Evolutionary conservation across 2,888 invertebrate species (phyloP), one percentile per base, ranked within the genome.

Genomic region (Dione juno): DNA sequence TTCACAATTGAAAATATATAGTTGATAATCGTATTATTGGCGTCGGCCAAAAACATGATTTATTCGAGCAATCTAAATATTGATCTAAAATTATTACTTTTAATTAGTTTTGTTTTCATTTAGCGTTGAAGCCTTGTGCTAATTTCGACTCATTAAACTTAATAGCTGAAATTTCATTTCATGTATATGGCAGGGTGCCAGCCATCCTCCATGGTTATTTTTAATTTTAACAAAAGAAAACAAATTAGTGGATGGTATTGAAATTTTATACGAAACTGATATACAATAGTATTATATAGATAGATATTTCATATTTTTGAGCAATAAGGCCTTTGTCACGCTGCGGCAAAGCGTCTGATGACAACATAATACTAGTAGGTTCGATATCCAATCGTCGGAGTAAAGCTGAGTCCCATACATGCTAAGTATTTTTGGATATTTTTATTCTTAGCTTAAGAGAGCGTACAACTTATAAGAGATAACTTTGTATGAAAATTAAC

Each of bases 101-200:
- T 69, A 71, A 74, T 73, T 74, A 71, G n/a, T 74, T 74, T 69
- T 74, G 66, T 69, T 66, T 67, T 74, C 71, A 50, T 61, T 68
- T 48, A 58, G 43, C 50, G 28, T 65, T 58, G 40, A 68, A 66
- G 71, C 69, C 74, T 72, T 76, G 74, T 69, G 65, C 74, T 75
- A 64, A 73, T 74, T 77, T 70, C 74, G 70, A 71, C 69, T 72
- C 69, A 73, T 76, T 73, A 77, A 74, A 74, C 67, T 75, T 77
- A 74, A 77, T 75, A 71, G 75, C 68, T 73, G 66, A 74, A 74
- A 74, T 76, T 74, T 73, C 74, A 77, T 75, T 76, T 73, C 73
- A 75, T 67, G 68, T 57, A 68, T 65, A 75, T 77, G 77, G 77
- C 77, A 73, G 61, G n/a, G 43, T 53, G 76, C 77, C 75, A 75